A percentile compares a stretch with the other conserved stretches of the same genome.
Evolutionary conservation across 2,888 invertebrate genomes (phyloP).

Genomic region (Tenodera sinensis): DNA sequence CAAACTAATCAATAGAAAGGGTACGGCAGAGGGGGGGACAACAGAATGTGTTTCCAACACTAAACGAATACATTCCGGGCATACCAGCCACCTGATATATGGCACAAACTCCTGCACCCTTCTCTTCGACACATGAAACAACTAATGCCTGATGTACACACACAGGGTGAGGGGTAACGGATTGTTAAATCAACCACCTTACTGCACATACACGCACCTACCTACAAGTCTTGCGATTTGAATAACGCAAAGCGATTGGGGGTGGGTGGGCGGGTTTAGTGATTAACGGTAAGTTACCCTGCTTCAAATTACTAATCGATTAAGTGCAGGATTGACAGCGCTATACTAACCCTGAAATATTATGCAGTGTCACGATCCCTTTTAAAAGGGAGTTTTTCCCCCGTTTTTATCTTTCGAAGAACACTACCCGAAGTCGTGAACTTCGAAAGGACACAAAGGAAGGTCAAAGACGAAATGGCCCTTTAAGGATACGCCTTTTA

Average conservation of each 20-base stretch:
- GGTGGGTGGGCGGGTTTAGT: too few relatives aligned
- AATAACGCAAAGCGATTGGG: not conserved
- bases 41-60: conserved; percentile 7
- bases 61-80: conserved; percentile 14
- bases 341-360: not conserved
- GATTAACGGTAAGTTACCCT: not conserved
- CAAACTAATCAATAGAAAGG: conserved; percentile 13
- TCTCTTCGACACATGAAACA: conserved; percentile 8
- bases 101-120: not conserved
- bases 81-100: conserved; percentile 12
- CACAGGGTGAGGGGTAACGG: not conserved
- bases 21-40: not conserved
- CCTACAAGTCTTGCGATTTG: not conserved
- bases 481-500: too few relatives aligned
- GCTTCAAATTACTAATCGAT: not conserved
- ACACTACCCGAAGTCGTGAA: too few relatives aligned
- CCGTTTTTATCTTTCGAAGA: not conserved
- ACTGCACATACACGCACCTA: not conserved
- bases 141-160: conserved; percentile 10
- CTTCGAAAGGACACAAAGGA: too few relatives aligned
- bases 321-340: not conserved
- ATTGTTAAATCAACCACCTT: not conserved
- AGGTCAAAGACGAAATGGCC: too few relatives aligned
- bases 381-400: not conserved
- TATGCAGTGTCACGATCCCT: not conserved